Conservation (phyloP, 1,140 invertebrate genomes). For the Diachasma alloeum region DNA sequence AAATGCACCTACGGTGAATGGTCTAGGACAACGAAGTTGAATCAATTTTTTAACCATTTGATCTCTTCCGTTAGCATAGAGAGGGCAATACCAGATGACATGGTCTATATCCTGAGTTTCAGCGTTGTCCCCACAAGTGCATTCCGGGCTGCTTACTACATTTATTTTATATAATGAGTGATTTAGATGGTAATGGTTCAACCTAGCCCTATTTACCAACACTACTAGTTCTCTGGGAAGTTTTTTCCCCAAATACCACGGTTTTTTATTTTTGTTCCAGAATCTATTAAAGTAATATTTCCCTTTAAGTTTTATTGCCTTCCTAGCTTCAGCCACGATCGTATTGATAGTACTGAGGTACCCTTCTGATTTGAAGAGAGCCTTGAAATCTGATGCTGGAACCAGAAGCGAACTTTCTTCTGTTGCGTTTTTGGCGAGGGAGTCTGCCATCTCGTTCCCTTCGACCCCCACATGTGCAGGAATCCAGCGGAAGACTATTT, state of each 20-base stretch:
- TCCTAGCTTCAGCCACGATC: not conserved
- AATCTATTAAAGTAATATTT: constrained; percentile 20
- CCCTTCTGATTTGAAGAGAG: constrained; percentile 10
- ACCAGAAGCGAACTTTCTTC: not conserved
- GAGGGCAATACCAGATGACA: constrained; percentile 21
- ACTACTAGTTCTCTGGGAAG: constrained; percentile 1
- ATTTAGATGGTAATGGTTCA: constrained; percentile 27
- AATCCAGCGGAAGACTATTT: not conserved
- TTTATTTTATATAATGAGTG: constrained; percentile 13
- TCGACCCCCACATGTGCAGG: not conserved
- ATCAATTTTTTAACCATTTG: not conserved
- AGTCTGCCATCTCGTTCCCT: constrained; percentile 21
- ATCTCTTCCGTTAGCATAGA: constrained; percentile 10
- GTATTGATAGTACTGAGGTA: not conserved
- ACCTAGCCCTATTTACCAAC: constrained; percentile 25
- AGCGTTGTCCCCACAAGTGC: not conserved
- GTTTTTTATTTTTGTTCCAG: not conserved
- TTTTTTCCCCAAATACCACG: constrained; percentile 11
- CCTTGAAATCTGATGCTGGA: constrained; percentile 13
- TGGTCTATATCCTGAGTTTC: constrained; percentile 12
- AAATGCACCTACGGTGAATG: no score
- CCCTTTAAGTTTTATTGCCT: not conserved
- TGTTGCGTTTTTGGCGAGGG: not conserved
- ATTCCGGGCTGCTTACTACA: no score
- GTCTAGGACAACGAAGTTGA: no score